Conservation (phyloP, 2,113 vertebrate genomes). For the Antigone vipio region DNA sequence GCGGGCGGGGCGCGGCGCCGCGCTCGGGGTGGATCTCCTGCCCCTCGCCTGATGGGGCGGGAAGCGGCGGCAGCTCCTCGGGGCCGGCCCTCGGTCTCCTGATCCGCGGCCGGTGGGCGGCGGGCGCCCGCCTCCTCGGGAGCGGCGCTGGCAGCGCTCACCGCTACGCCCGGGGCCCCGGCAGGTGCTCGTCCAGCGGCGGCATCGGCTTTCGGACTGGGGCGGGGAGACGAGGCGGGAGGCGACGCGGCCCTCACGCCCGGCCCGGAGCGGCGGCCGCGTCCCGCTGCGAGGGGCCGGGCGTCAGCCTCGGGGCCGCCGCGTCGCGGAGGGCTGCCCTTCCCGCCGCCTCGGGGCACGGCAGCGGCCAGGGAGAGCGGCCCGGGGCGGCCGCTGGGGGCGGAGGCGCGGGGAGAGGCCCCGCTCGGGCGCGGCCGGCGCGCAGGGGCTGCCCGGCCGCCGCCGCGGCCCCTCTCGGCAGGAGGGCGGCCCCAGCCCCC, state of each 20-base stretch:
- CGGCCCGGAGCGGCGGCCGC: background rate
- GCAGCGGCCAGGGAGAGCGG: background rate
- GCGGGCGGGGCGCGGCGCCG: background rate
- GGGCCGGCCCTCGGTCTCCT: background rate
- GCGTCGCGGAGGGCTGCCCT: background rate
- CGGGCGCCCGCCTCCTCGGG: background rate
- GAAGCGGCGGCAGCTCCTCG: background rate
- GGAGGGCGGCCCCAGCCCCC: background rate
- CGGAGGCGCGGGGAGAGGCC: background rate
- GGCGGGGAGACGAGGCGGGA: background rate
- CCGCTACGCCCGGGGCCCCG: background rate
- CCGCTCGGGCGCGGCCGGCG: background rate
- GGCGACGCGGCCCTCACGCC: background rate
- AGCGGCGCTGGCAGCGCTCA: background rate
- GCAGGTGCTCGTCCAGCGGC: background rate
- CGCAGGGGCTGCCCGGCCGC: no score
- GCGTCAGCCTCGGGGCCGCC: background rate
- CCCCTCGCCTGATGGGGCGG: conserved; percentile 33
- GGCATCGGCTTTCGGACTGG: background rate
- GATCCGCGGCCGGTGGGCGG: background rate
- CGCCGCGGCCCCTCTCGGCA: background rate
- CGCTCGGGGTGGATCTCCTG: background rate
- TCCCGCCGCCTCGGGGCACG: background rate
- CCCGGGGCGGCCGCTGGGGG: background rate
- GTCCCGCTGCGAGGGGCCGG: background rate